A percentile compares a stretch with the other conserved stretches of the same genome.
Conservation (phyloP, 2,113 vertebrate genomes). For the Oncorhynchus masou region DNA sequence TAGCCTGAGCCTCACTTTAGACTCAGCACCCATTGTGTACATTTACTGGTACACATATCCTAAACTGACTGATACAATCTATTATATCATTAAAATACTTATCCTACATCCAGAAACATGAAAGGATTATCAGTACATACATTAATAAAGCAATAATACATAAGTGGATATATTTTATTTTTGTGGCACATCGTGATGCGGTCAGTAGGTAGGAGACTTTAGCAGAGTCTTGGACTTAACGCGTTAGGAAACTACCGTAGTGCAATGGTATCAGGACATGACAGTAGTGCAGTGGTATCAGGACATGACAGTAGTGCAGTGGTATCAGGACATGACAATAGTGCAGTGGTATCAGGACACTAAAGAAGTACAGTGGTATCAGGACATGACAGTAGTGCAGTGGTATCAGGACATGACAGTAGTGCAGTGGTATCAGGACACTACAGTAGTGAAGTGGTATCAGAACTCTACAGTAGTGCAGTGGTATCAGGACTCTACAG, state of each 20-base stretch:
- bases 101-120: too few relatives aligned
- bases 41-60: neutral
- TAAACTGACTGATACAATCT: too few relatives aligned
- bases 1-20: neutral
- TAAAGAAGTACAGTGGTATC: too few relatives aligned
- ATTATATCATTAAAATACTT: too few relatives aligned
- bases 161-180: too few relatives aligned
- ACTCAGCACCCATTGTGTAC: neutral
- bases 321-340: neutral
- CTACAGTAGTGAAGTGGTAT: too few relatives aligned
- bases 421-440: too few relatives aligned
- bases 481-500: neutral
- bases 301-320: neutral
- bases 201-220: neutral
- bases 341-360: too few relatives aligned
- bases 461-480: too few relatives aligned
- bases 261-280: neutral
- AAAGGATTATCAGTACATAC: too few relatives aligned
- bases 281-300: neutral
- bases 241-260: neutral
- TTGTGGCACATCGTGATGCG: neutral
- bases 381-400: neutral
- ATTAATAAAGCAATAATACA: too few relatives aligned
- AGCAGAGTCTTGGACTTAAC: conserved; percentile 16
- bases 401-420: too few relatives aligned